Evolutionary conservation across 1,140 invertebrate genomes (phyloP).

Genomic region (Hestina assimilis): DNA sequence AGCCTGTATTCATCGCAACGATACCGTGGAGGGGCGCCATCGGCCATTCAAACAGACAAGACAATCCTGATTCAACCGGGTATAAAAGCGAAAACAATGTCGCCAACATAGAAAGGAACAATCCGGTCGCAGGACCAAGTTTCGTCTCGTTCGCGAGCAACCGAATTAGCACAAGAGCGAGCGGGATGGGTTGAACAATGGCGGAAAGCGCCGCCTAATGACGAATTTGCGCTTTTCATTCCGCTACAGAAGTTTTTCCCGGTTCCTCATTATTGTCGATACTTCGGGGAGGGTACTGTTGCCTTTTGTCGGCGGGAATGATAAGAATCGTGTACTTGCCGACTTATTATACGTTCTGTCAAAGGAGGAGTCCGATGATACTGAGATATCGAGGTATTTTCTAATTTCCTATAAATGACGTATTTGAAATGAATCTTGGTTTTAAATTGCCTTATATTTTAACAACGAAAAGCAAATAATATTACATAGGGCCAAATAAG

Average conservation of each 20-base stretch:
- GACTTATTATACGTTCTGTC: conserved; percentile 37
- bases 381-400: conserved; percentile 29
- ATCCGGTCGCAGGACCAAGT: conserved; percentile 69
- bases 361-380: conserved; percentile 26
- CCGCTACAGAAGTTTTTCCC: conserved; percentile 77
- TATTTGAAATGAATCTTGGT: background rate
- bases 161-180: conserved; percentile 31
- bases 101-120: conserved; percentile 78
- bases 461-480: background rate
- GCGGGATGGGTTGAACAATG: conserved; percentile 64
- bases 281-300: conserved; percentile 62
- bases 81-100: conserved; percentile 79
- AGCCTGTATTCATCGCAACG: conserved; percentile 67
- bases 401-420: conserved; percentile 30
- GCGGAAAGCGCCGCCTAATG: conserved; percentile 75
- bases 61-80: conserved; percentile 78
- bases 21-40: conserved; percentile 73
- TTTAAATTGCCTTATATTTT: background rate
- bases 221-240: conserved; percentile 79
- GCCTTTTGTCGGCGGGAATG: conserved; percentile 53
- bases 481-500: background rate
- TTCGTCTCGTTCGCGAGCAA: conserved; percentile 52
- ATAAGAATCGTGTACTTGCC: conserved; percentile 60
- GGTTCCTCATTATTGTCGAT: conserved; percentile 75
- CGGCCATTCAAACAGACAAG: conserved; percentile 77